Base-by-base conservation (phyloP, 2,797 vertebrate species). In the Zalophus californianus region DNA sequence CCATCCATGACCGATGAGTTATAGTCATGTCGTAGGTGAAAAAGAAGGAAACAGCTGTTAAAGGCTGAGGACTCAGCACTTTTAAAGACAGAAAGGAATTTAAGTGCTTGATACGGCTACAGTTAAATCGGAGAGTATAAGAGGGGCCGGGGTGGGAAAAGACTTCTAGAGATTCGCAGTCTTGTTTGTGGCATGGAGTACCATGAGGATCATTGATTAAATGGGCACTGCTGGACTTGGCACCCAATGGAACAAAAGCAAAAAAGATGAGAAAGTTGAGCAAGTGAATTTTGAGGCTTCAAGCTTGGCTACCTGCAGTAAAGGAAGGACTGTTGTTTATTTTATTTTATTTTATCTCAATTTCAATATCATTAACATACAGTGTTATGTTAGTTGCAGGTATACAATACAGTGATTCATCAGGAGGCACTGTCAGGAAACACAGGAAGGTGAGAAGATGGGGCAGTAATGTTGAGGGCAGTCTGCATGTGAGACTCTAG, bases 71-170 rank as follows among this genome's bases (percentile, higher is more conserved):
- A 62, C n/a, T 4, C 41, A 58, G 16, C 12, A 86, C 11, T 32
- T 88, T 79, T 50, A 94, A 94, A 97, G 27, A 95, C 23, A 20
- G 11, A 48, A 38, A 90, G 21, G 16, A 25, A 58, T 15, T 80
- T 41, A 4, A n/a, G 60, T 14, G 14, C 11, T 85, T 21, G 5
- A 8, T 52, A 48, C 10, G 35, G 50, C 27, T 60, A 11, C 66
- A 56, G 20, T 50, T 78, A 35, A 88, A 38, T 73, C 5, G 23
- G 12, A 38, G 14, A 89, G 14, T 21, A 1, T 10, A 78, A 70
- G 14, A 38, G 29, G 8, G 54, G 8, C 20, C 64, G 7, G 4
- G 32, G 4, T 13, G 14, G 44, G 20, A 35, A 25, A 56, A 92
- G 44, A 14, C 8, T 66, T 68, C 41, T 32, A 88, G 27, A 73